Evolutionary conservation across 2,888 invertebrate species (phyloP), one percentile per base, ranked within the genome.

Genomic region (Drosophila cognata): DNA sequence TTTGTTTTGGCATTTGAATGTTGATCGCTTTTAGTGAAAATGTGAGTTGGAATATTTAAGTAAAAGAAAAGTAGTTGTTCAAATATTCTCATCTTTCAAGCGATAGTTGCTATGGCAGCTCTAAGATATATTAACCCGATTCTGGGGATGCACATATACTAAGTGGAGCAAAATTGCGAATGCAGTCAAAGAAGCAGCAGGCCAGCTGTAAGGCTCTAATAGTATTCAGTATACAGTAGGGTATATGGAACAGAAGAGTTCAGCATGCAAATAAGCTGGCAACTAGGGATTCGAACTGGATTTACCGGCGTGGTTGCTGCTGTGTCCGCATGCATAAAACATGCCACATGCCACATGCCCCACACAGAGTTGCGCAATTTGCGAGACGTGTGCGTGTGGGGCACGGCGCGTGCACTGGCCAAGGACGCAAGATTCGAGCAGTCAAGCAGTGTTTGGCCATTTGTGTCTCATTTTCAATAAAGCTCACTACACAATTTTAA

Each of bases 251-350:
- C 7, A 25, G 41, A 70, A 57, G 71, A 66, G 71, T 71, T 72
- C 72, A 55, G 38, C 87, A 88, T 88, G 84, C 71, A 86, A 83
- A 83, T 84, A 70, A 78, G 81, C 68, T 71, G 35, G 59, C 59
- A 65, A 48, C 53, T 29, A 36, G 56, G 48, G 35, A 65, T 58
- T 36, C 50, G 31, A 71, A 29, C 41, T 62, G 65, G 43, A 58
- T 70, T 55, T 51, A 35, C 13, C 33, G 21, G 52, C 51, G 41
- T 66, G 70, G 70, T 63, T 77, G 58, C 41, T 59, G 51, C 36
- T 66, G 65, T 41, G 43, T 66, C 35, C 53, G 36, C 77, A 81
- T 78, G 77, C 81, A 78, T 78, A 77, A 78, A 77, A 72, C 73
- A 78, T 81, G 67, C 43, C 51, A 48, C 61, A 58, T 51, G 58